Evolutionary conservation across 1,140 invertebrate genomes (phyloP), one percentile per base, ranked within the genome.

Genomic region (Lanistes nyassanus): DNA sequence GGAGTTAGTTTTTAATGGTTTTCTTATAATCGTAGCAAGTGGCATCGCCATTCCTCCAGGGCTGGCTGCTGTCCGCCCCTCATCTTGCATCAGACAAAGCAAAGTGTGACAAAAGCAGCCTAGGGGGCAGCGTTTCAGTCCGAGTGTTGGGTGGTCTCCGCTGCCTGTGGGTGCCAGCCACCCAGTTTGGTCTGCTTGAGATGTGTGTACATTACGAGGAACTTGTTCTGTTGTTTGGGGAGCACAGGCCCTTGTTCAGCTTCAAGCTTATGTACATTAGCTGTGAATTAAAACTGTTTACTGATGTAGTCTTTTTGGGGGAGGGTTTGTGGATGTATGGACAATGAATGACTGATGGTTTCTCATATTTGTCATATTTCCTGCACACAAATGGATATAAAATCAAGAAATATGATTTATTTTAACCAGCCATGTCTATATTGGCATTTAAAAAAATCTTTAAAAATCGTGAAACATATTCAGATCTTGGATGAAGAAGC

Each of bases 261-360:
- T 67, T 67, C 5, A 39, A 37, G 65, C 65, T 67, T 37, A 42
- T 67, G 65, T 67, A 67, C 65, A 67, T 67, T 67, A 67, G 65
- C 37, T n/a, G 42, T 67, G 65, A 39, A 67, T 67, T 67, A 67
- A 67, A 36, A 65, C 34, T 31, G 34, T 65, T 65, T 65, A 3
- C 42, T 13, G 42, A 16, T 47, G 42, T 47, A 47, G 19, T 65
- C 9, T 67, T 39, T 7, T 67, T 37, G 3, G 34, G 13, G 65
- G 26, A n/a, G n/a, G 6, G n/a, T 67, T 67, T 42, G 23, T 67
- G 62, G 31, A 36, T 64, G 62, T 26, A 19, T 64, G 1, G 7
- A 34, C 34, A 29, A 19, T 31, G 23, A 21, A 64, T 53, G 51
- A 11, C 51, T 53, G 51, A 53, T 13, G 51, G 51, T 53, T 53